These are phyloP conservation scores for Drosophila sucinea DNA, from an alignment of 1,140 invertebrate genomes.

Conservation along the genomic window DNA sequence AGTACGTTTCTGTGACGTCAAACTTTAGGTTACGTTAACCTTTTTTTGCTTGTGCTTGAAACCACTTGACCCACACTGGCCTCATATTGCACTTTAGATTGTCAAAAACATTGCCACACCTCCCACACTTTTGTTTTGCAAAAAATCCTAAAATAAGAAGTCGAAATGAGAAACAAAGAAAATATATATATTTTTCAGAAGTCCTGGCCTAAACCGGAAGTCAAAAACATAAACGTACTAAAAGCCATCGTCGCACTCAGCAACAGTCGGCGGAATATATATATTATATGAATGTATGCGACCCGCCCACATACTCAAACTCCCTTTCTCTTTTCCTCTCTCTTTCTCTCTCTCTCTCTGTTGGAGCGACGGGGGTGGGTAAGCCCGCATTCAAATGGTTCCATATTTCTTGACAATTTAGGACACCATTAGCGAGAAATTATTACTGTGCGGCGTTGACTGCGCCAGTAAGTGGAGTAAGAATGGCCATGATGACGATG, in stretches of 20 bases:
- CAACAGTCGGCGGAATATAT: conserved; percentile 47
- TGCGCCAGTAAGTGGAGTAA: conserved; percentile 37
- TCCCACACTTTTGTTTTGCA: conserved; percentile 20
- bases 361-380: conserved; percentile 1
- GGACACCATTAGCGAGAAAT: conserved; percentile 81
- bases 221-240: conserved; percentile 79
- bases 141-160: conserved; percentile 35
- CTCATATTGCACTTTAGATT: conserved; percentile 54
- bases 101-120: conserved; percentile 57
- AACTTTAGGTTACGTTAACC: conserved; percentile 38
- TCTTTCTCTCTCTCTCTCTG: conserved; percentile 2
- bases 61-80: conserved; percentile 48
- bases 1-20: conserved; percentile 1
- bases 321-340: not conserved
- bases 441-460: conserved; percentile 65
- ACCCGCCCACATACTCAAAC: conserved; percentile 61
- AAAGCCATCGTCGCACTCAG: conserved; percentile 68
- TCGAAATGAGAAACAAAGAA: conserved; percentile 71
- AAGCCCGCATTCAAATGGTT: conserved; percentile 75
- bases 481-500: conserved; percentile 1
- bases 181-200: conserved; percentile 36
- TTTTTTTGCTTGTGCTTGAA: conserved; percentile 17
- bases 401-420: conserved; percentile 82
- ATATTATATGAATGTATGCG: conserved; percentile 18
- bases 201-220: conserved; percentile 72